Base-by-base conservation (phyloP, 2,888 invertebrate species). In the Phalera bucephala region DNA sequence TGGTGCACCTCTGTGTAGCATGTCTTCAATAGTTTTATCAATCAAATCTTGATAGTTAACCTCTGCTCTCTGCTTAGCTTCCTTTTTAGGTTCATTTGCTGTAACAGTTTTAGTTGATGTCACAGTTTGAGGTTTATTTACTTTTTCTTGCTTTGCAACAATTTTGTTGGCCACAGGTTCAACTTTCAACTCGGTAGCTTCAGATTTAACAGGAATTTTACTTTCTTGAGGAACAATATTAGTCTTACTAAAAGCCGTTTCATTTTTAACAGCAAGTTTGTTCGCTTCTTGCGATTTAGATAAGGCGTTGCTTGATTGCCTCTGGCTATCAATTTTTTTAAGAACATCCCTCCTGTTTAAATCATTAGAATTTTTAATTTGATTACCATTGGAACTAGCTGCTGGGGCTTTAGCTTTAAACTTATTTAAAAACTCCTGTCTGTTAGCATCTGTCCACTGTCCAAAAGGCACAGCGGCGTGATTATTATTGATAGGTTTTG, bases 391-490 rank as follows among this genome's bases (percentile, higher is more conserved):
- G 9, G 78, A 68, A 44, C 58, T 69, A 36, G 51, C 70, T 12
- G 68, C 62, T 23, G 80, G 73, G 6, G 71, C 60, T 57, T 82
- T 88, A 3, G 72, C 58, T 61, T 85, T 87, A 33, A 88, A 80
- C 72, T 85, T 85, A 47, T 80, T 79, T 11, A 89, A 60, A 59
- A 87, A 89, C 25, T 81, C 85, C 63, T 87, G 85, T 35, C 86
- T 80, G 48, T 89, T 81, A 3, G 73, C 87, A 43, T 82, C 84
- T 21, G 89, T 89, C 89, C 89, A 89, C 62, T 85, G 78, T 4
- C 89, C 89, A 58, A 89, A 89, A 19, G 89, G 89, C 22, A 89
- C 89, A 20, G 80, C 74, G 14, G 69, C 55, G 45, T 80, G 74
- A 49, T 80, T 83, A 46, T 77, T 81, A 32, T 71, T 76, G 1